Evolutionary conservation across 1,140 invertebrate genomes (phyloP).

Genomic region (Monochamus saltuarius): DNA sequence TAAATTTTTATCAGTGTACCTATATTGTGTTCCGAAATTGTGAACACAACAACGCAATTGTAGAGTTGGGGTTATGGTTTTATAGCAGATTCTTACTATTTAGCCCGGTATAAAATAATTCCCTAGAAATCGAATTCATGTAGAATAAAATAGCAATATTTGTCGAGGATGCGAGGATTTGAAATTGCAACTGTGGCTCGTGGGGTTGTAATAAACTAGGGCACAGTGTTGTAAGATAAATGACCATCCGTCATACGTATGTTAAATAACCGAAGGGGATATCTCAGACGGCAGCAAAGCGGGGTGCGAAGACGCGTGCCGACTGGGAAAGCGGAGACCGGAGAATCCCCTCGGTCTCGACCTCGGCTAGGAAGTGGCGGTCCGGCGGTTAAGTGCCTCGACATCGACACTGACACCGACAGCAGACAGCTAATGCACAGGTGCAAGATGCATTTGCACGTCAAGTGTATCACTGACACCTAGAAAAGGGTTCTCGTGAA

Average conservation of each 20-base stretch:
- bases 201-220: constrained; percentile 1
- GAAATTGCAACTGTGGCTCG: too few species aligned
- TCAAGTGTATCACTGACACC: constrained; percentile 8
- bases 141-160: too few species aligned
- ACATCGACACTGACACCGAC: neutral
- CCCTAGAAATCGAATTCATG: constrained; percentile 17
- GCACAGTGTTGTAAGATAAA: constrained; percentile 6
- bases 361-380: neutral
- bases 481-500: neutral
- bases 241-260: constrained; percentile 8
- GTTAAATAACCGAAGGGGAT: constrained; percentile 7
- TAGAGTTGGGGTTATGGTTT: too few species aligned
- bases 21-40: too few species aligned
- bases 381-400: neutral
- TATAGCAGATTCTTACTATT: too few species aligned
- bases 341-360: neutral
- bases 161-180: too few species aligned
- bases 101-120: neutral
- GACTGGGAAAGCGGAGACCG: too few species aligned
- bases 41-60: too few species aligned
- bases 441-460: constrained; percentile 6
- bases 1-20: too few species aligned
- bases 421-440: neutral
- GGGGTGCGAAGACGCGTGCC: neutral
- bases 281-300: neutral